Percentiles rank a stretch among this genome's conserved stretches.
Evolutionary conservation across 92 coral and sea anemone species (phyloP).

Genomic region (Desmophyllum pertusum): DNA sequence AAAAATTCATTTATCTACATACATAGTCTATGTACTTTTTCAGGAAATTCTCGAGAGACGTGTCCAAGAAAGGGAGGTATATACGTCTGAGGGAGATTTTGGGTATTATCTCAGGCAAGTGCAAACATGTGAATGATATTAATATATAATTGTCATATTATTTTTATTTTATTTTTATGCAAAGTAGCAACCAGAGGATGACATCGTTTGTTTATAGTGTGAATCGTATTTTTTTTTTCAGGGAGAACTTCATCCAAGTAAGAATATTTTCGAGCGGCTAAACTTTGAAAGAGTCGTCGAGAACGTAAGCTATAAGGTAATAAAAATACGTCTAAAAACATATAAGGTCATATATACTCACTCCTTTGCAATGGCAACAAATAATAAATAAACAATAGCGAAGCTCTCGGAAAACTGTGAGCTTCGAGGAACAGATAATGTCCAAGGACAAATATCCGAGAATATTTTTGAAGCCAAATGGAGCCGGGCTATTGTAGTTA

Average conservation of each 20-base stretch:
- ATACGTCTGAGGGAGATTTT: neutral
- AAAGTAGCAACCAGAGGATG: neutral
- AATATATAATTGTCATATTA: no score
- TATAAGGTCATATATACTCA: no score
- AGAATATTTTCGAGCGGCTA: slow-evolving; percentile 23
- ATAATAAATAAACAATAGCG: no score
- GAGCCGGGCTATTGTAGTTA: no score
- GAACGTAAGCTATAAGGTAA: slow-evolving; percentile 10
- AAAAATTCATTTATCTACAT: no score
- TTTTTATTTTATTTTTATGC: no score
- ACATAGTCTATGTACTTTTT: no score
- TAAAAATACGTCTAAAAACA: neutral
- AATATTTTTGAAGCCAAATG: no score
- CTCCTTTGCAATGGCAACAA: no score
- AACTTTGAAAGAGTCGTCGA: slow-evolving; percentile 23
- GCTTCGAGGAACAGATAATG: no score
- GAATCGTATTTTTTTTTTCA: neutral
- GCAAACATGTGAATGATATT: neutral
- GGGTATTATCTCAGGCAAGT: slow-evolving; percentile 7
- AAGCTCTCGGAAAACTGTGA: no score
- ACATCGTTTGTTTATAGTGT: neutral
- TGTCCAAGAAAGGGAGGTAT: neutral
- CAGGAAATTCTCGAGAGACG: neutral
- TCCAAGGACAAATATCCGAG: no score
- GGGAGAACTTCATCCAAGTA: slow-evolving; percentile 11